These are phyloP conservation scores for Hucho hucho DNA, from an alignment of 2,113 vertebrate genomes.

Conservation along the genomic window DNA sequence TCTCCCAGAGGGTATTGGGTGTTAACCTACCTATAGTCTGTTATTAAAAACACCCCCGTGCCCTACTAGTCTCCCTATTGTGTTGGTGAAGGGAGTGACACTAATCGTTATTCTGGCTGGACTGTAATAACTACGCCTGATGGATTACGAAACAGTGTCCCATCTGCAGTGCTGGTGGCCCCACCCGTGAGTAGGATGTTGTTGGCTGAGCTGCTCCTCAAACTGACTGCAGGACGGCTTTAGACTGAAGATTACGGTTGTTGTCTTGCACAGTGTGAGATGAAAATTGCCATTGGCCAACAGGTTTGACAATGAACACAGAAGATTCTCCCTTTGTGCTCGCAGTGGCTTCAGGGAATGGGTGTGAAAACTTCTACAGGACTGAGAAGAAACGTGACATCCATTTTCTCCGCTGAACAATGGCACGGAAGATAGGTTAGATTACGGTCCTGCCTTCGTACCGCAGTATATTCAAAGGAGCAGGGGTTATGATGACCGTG, in stretches of 20 bases:
- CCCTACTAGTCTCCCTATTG: background rate
- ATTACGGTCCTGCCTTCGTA: conserved; percentile 20
- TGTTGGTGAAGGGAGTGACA: conserved; percentile 20
- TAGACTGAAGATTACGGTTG: background rate
- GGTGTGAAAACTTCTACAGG: conserved; percentile 10
- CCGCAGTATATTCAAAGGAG: conserved; percentile 49
- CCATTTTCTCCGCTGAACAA: conserved; percentile 28
- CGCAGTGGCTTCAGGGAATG: conserved; percentile 25
- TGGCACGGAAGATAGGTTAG: conserved; percentile 23
- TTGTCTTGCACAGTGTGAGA: background rate
- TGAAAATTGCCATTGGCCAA: background rate
- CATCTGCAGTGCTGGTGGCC: background rate
- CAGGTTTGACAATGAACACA: background rate
- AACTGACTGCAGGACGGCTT: background rate
- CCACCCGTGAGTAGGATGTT: background rate
- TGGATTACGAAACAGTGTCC: background rate
- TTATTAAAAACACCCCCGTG: conserved; percentile 5
- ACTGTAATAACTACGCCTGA: background rate
- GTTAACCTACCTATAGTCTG: background rate
- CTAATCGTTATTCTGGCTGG: background rate
- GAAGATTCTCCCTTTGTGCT: conserved; percentile 1
- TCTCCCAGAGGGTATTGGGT: background rate
- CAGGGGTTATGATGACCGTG: background rate
- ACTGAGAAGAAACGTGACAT: too few relatives aligned
- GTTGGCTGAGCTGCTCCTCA: conserved; percentile 6